Conservation (phyloP, 2,888 invertebrate species). For the Ectemnius cavifrons region DNA sequence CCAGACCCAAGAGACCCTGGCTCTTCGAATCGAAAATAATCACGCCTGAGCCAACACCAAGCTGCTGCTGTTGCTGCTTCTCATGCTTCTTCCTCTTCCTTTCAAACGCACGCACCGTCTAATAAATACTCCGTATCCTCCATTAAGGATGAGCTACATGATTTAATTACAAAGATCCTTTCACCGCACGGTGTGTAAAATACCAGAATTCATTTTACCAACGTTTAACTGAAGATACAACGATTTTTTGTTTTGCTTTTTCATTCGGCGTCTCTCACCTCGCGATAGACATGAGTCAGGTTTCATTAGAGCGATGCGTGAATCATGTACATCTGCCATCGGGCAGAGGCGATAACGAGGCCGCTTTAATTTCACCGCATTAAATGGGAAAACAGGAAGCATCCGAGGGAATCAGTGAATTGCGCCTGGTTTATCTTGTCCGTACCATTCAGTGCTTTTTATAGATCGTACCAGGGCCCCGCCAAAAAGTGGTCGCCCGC, state of each 20-base stretch:
- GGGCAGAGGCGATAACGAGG: not conserved
- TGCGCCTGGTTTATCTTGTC: not conserved
- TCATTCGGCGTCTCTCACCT: no score
- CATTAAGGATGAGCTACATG: not conserved
- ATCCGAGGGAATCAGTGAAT: not conserved
- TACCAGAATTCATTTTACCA: not conserved
- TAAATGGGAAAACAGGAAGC: conserved; percentile 5
- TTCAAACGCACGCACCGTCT: conserved; percentile 1
- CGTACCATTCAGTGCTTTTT: no score
- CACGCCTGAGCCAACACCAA: conserved; percentile 12
- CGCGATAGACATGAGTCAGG: no score
- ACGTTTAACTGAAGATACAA: no score
- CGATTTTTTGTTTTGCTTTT: no score
- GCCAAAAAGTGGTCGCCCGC: no score
- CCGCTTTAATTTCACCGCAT: not conserved
- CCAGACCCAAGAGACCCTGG: conserved; percentile 49
- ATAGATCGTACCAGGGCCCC: no score
- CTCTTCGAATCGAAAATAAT: conserved; percentile 51
- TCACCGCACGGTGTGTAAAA: not conserved
- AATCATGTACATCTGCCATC: not conserved
- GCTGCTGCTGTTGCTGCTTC: not conserved
- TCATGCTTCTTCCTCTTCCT: conserved; percentile 18
- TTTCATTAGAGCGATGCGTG: no score
- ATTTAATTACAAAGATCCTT: conserved; percentile 22
- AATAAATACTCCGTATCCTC: conserved; percentile 18